Evolutionary conservation across 2,888 invertebrate genomes (phyloP).

Genomic region (Leptopilina myrica): DNA sequence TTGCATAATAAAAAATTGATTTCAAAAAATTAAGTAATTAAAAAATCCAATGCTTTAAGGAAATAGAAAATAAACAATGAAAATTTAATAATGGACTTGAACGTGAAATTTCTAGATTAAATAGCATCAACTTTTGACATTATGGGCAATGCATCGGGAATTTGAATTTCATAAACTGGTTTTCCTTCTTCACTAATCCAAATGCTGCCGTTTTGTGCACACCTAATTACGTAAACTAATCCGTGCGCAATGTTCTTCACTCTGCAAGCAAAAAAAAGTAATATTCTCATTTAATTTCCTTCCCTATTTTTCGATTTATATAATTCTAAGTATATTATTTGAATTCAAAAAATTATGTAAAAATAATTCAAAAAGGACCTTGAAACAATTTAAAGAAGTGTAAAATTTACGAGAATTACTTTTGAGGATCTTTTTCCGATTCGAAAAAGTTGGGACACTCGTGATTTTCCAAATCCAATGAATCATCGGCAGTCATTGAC

Average conservation of each 20-base stretch:
- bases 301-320: not conserved
- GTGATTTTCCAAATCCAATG: slow-evolving; percentile 48
- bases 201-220: slow-evolving; percentile 71
- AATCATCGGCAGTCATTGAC: slow-evolving; percentile 58
- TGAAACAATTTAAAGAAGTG: too few species aligned
- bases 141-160: slow-evolving; percentile 65
- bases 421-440: slow-evolving; percentile 57
- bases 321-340: not conserved
- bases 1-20: too few species aligned
- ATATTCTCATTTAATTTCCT: not conserved
- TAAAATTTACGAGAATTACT: slow-evolving; percentile 49
- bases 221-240: slow-evolving; percentile 68
- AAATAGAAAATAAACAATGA: too few species aligned
- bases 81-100: too few species aligned
- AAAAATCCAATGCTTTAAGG: too few species aligned
- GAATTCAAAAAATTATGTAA: too few species aligned
- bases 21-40: too few species aligned
- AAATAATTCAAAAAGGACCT: not conserved
- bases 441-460: slow-evolving; percentile 48
- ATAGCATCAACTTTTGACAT: slow-evolving; percentile 45
- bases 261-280: slow-evolving; percentile 58
- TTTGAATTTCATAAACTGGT: slow-evolving; percentile 70
- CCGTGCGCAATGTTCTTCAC: slow-evolving; percentile 68
- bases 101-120: not conserved
- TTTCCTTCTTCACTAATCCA: slow-evolving; percentile 73